Evolutionary conservation across 2,888 invertebrate species (phyloP).

Genomic region (Fragum fragum): DNA sequence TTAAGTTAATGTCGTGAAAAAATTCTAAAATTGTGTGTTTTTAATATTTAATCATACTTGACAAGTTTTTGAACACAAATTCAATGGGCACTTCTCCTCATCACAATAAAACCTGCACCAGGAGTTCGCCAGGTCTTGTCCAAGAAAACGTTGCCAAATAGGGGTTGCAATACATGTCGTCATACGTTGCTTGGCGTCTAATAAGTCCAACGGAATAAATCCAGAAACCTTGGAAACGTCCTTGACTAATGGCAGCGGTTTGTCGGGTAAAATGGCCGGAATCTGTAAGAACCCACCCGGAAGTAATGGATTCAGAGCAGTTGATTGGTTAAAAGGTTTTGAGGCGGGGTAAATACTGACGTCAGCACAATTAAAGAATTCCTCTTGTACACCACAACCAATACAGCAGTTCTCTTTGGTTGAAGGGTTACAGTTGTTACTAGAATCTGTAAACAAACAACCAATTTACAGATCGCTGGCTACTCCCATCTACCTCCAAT

Average conservation of each 20-base stretch:
- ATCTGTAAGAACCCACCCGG: constrained; percentile 4
- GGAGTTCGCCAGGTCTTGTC: neutral
- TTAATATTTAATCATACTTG: no score
- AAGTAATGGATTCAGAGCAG: neutral
- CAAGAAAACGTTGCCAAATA: constrained; percentile 4
- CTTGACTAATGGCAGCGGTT: neutral
- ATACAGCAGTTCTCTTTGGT: constrained; percentile 37
- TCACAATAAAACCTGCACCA: constrained; percentile 21
- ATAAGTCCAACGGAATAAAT: constrained; percentile 15
- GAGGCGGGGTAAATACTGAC: constrained; percentile 29
- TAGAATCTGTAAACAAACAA: no score
- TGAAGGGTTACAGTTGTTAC: constrained; percentile 39
- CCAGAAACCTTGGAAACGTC: neutral
- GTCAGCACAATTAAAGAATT: constrained; percentile 52
- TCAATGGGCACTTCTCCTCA: neutral
- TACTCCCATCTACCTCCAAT: no score
- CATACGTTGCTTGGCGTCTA: neutral
- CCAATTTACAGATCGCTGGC: no score
- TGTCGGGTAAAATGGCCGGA: neutral
- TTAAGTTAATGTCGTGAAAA: no score
- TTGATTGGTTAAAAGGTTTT: neutral
- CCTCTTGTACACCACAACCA: constrained; percentile 49
- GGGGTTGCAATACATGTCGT: neutral
- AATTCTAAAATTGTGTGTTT: no score
- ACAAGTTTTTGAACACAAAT: constrained; percentile 11